phyloP scores from a whole-genome alignment of 2,888 invertebrate species.

The Epinotia demarniana region DNA sequence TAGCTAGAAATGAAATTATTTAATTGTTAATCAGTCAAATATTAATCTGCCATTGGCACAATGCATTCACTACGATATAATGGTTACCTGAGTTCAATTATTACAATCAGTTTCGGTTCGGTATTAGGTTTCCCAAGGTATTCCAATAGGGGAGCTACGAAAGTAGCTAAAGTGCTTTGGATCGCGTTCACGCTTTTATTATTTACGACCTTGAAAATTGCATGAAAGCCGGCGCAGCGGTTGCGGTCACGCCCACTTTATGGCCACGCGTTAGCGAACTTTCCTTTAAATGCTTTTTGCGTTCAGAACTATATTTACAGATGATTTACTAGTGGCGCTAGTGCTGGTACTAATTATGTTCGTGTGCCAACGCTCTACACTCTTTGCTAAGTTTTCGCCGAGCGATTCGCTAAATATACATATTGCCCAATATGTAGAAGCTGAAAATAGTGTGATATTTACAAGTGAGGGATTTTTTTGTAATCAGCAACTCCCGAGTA shows the following conservation, averaged over 20 bases:
- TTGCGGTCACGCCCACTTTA: constrained; percentile 82
- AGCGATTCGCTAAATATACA: too few species aligned
- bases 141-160: constrained; percentile 72
- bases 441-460: not conserved
- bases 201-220: constrained; percentile 84
- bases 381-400: too few species aligned
- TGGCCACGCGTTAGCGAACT: constrained; percentile 74
- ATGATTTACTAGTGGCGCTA: constrained; percentile 23
- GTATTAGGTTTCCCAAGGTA: constrained; percentile 62
- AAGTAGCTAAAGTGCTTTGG: constrained; percentile 81
- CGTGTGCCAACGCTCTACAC: not conserved
- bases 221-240: constrained; percentile 79
- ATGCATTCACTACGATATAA: not conserved
- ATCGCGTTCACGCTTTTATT: constrained; percentile 80
- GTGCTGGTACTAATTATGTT: not conserved
- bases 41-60: not conserved
- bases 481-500: too few species aligned
- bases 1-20: too few species aligned
- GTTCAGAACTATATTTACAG: constrained; percentile 62
- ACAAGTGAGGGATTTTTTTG: too few species aligned
- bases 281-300: constrained; percentile 71
- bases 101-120: not conserved
- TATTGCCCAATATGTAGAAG: not conserved
- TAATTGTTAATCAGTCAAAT: not conserved
- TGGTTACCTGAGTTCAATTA: not conserved